Evolutionary conservation across 53 echinoderm and acorn worm species (phyloP), one percentile per base, ranked within the genome.

Genomic region (Hippasteria phrygiana): DNA sequence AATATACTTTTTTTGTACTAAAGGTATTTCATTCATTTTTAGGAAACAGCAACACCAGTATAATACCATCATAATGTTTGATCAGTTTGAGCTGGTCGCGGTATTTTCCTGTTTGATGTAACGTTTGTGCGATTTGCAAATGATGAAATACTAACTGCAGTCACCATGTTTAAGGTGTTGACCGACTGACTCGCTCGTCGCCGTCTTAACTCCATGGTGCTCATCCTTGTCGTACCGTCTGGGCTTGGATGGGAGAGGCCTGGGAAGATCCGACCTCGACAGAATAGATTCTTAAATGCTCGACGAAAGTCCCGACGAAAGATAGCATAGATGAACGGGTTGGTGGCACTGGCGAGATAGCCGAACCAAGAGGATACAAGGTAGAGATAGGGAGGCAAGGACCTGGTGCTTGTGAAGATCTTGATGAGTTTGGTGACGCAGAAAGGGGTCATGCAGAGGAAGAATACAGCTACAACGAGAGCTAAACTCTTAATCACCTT

Each of bases 401-500:
- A 46, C 32, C 83, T 62, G 5, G 76, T 71, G 26, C 74, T 66
- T n/a, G 53, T 75, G 75, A 92, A 73, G 29, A 92, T 92, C 56
- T 92, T 92, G 82, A 92, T 84, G 66, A 92, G 74, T 83, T 92
- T 92, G 26, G 92, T 92, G 27, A 92, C 75, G 33, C 92, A 88
- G 75, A 92, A 92, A 20, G 92, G 92, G 0, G 88, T 83, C 63
- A 89, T 88, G 43, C 92, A 92, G n/a, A 92, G 59, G 56, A 92
- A 83, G 74, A 92, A 92, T 32, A 89, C 46, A 42, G 43, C 75
- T 13, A 92, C 92, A 31, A 92, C 75, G 3, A 92, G 74, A 17
- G 48, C 82, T 5, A 92, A 56, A 27, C 92, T 92, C 24, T 73
- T 36, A 10, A 92, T 66, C 18, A 89, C 74, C 41, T 83, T 63